Base-by-base conservation (phyloP, 2,113 vertebrate genomes). In the Anser cygnoides region DNA sequence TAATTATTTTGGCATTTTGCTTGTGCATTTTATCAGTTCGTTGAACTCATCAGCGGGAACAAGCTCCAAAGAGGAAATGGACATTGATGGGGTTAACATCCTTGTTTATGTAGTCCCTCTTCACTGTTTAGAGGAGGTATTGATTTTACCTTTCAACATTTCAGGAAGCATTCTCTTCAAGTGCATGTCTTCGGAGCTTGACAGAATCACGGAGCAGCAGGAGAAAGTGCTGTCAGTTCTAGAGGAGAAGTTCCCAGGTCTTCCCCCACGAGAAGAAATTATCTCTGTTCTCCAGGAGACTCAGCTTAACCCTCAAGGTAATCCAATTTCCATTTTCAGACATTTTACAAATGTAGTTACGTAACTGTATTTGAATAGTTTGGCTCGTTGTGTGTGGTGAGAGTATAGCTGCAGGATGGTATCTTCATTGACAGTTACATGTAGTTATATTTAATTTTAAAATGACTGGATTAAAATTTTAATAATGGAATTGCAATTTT, bases 91-190 rank as follows among this genome's bases (percentile, higher is more conserved):
- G 37, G 17, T 70, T 46, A 84, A 44, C 13, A 8, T 37, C 79
- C 44, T 68, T 62, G 10, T 62, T 90, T 88, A 39, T 84, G 11
- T 59, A 35, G 20, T 84, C 39, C 14, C 13, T 37, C 39, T 83
- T 33, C 39, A 31, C 29, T 72, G 9, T 33, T 72, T 62, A 28
- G 35, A 74, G 44, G 49, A 75, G 62, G 20, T 5, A n/a, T 46
- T 86, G 70, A 90, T 43, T 79, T 93, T 91, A 31, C 83, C 4
- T 70, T 76, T 52, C 15, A 83, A 82, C 21, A 11, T 97, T 97
- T 84, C 96, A 99, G 99, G 98, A 93, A 99, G 98, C 58, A 98
- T 99, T 87, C 97, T 97, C 62, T 98, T 98, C 71, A 98, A 98
- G 73, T 98, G 97, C 66, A 89, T 98, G 88, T 96, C 97, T 96